Base-by-base conservation (phyloP, 2,888 invertebrate species). In the Autographa pulchrina region DNA sequence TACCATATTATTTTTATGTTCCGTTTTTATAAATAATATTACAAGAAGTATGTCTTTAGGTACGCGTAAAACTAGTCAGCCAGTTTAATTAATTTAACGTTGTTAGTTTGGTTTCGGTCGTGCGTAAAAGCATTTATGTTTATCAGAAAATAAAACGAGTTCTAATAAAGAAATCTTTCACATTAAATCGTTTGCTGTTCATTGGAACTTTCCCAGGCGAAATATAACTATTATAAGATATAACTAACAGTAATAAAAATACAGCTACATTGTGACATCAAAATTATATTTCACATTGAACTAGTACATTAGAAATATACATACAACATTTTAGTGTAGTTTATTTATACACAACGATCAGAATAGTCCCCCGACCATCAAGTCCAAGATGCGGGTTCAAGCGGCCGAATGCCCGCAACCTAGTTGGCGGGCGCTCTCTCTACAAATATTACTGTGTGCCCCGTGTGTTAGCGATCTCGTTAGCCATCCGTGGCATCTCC, bases 341-440 rank as follows among this genome's bases (percentile, higher is more conserved):
- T 38, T 25, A 58, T 18, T 52, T 35, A 25, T 35, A 62, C 63
- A 67, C 16, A 43, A 9, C 20, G 14, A 18, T 38, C 62, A 67
- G 78, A 82, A 82, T 87, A 85, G 77, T 54, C 80, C 76, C 81
- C 83, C 70, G 66, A 70, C 82, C 79, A 86, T 87, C 87, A 87
- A 90, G 90, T 87, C 89, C 87, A 88, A 89, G 86, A 83, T 77
- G 72, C 83, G 82, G 72, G 72, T 77, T 81, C 77, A 76, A 78
- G 72, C 78, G 89, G 80, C 88, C 88, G 89, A 86, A 82, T 88
- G 90, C 86, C 89, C 90, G 91, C 92, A 92, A 93, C 92, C 92
- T 91, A 93, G 84, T 93, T 93, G 93, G 93, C 93, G 82, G 77
- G 80, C 62, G 72, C 77, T 72, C 82, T 67, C 80, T 78, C 78